Evolutionary conservation across 2,797 vertebrate genomes (phyloP), one percentile per base, ranked within the genome.

Genomic region (Cetoscarus ocellatus): DNA sequence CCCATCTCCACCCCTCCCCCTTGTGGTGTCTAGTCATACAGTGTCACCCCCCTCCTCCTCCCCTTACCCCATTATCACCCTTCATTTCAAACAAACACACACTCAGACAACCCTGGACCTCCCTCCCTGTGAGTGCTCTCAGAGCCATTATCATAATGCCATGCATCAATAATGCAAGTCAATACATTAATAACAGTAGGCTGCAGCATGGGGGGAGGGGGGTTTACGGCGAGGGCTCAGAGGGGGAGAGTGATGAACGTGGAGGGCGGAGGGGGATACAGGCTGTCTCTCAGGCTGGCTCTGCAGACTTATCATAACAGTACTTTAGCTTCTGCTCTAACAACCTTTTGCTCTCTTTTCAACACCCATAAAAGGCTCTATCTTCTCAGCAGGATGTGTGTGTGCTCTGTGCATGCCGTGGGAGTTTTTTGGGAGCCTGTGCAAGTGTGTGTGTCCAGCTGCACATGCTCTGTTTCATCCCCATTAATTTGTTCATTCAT

Each of bases 141-240:
- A 89, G 79, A 86, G n/a, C 91, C 93, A 95, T 95, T 95, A 94
- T 91, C 91, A 94, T 94, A 94, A 94, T 94, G 91, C 86, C 88
- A 83, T 56, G 77, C 91, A 95, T 95, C 92, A 95, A 95, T 95
- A 95, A 95, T 95, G 93, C 91, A 95, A 87, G 86, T 92, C 87
- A 92, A 87, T 93, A 92, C 94, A 94, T 93, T 93, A 93, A 93
- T 92, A 93, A 93, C 85, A 71, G 79, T 74, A 70, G 87, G 79
- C 85, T 86, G 72, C 65, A 86, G 86, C 79, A 71, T 63, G 39
- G 68, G 50, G 64, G 8, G 11, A 39, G 18, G 43, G 40, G 39
- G 3, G 2, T n/a, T n/a, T n/a, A n/a, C 0, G 8, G 57, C 1
- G 18, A 8, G 51, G 8, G 15, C 15, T 3, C 10, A 19, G 1